Evolutionary conservation across 2,888 invertebrate species (phyloP).

Genomic region (Clunio marinus): DNA sequence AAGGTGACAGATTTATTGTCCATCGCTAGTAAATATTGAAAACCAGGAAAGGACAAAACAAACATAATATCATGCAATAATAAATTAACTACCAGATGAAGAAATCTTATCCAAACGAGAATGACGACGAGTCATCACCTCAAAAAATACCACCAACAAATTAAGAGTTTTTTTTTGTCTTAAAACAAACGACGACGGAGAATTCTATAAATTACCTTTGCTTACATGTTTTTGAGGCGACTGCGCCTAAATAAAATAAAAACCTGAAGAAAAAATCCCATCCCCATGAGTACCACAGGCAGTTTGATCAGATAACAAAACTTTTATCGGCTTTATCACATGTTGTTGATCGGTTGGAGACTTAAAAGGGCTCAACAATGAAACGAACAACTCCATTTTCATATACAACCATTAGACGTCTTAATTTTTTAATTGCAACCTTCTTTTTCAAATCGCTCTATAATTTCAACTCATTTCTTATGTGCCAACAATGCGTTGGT

Average conservation of each 20-base stretch:
- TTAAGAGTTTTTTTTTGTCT: slow-evolving; percentile 11
- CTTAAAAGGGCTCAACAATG: background rate
- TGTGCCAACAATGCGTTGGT: background rate
- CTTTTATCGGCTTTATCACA: background rate
- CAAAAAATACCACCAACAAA: slow-evolving; percentile 36
- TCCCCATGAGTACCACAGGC: background rate
- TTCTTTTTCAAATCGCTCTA: slow-evolving; percentile 11
- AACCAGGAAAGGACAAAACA: slow-evolving; percentile 13
- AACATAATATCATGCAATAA: slow-evolving; percentile 17
- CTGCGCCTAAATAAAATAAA: slow-evolving; percentile 1
- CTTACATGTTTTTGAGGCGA: background rate
- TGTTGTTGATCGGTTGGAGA: background rate
- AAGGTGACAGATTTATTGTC: slow-evolving; percentile 38
- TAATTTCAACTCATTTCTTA: slow-evolving; percentile 17
- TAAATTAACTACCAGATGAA: slow-evolving; percentile 38
- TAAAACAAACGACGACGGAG: background rate
- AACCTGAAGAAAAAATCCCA: background rate
- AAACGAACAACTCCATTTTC: background rate
- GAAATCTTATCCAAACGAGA: slow-evolving; percentile 30
- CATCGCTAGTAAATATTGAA: background rate
- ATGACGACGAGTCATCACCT: slow-evolving; percentile 7
- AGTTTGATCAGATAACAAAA: background rate
- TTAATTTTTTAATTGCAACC: slow-evolving; percentile 16
- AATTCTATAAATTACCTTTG: slow-evolving; percentile 25
- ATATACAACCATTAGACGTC: background rate